Evolutionary conservation across 1,140 invertebrate species (phyloP).

Genomic region (Marisa cornuarietis): DNA sequence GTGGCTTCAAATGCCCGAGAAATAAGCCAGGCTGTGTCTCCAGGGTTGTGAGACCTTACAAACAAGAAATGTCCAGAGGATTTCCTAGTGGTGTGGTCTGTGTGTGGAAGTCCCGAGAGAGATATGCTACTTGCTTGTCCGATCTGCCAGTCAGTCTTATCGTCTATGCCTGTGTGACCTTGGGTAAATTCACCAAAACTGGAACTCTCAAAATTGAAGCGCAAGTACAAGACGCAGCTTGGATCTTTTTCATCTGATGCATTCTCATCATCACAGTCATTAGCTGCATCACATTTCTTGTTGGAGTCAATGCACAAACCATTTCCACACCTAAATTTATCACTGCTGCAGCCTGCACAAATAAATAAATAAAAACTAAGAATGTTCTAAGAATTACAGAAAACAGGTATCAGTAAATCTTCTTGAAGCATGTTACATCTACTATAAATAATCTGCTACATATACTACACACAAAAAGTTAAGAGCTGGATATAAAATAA

Average conservation of each 20-base stretch:
- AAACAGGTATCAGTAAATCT: too few species aligned
- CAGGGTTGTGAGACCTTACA: slow-evolving; percentile 49
- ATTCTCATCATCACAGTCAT: slow-evolving; percentile 39
- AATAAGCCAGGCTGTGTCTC: slow-evolving; percentile 48
- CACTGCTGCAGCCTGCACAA: slow-evolving; percentile 5
- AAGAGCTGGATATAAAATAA: too few species aligned
- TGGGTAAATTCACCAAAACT: slow-evolving; percentile 40
- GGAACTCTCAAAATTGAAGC: slow-evolving; percentile 45
- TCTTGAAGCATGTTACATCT: too few species aligned
- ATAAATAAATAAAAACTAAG: too few species aligned
- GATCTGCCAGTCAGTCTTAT: slow-evolving; percentile 54
- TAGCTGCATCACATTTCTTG: slow-evolving; percentile 31
- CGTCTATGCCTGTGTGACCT: slow-evolving; percentile 37
- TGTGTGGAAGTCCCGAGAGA: slow-evolving; percentile 39
- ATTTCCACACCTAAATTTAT: slow-evolving; percentile 31
- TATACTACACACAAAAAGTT: background rate
- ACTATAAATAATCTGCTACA: too few species aligned
- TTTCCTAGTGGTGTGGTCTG: slow-evolving; percentile 51
- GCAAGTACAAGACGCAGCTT: background rate
- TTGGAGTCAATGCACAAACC: slow-evolving; percentile 27
- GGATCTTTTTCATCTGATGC: background rate
- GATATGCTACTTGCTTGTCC: background rate
- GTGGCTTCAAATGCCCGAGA: slow-evolving; percentile 29
- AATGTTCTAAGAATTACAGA: too few species aligned
- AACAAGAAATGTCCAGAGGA: slow-evolving; percentile 58